Conservation (phyloP, 1,140 invertebrate species). For the Caenorhabditis remanei region DNA sequence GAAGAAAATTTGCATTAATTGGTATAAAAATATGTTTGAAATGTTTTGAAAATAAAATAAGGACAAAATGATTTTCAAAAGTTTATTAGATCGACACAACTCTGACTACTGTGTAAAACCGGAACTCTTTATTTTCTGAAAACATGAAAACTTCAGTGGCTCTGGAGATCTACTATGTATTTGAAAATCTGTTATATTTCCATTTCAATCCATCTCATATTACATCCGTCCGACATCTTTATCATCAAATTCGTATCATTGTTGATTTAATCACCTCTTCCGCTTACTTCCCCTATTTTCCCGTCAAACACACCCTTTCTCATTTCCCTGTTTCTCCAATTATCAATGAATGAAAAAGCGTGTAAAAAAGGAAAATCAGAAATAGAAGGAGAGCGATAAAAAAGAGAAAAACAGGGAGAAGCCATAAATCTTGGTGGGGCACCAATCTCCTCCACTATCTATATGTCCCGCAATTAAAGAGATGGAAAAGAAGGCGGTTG, state of each 20-base stretch:
- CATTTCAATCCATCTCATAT: too few species aligned
- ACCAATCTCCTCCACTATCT: background rate
- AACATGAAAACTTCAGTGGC: too few species aligned
- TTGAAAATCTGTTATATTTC: too few species aligned
- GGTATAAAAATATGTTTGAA: background rate
- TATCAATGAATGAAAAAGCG: slow-evolving; percentile 42
- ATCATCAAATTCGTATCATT: slow-evolving; percentile 5
- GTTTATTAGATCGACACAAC: too few species aligned
- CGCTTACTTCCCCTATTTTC: slow-evolving; percentile 9
- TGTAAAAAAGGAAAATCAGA: slow-evolving; percentile 40
- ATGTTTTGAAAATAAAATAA: too few species aligned
- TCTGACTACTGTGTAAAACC: too few species aligned
- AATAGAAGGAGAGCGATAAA: background rate
- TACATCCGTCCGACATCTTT: background rate
- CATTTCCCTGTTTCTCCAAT: background rate
- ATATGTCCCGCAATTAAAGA: slow-evolving; percentile 49
- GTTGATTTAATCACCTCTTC: slow-evolving; percentile 21
- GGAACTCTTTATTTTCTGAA: too few species aligned
- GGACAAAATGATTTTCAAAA: too few species aligned
- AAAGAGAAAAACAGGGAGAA: slow-evolving; percentile 14
- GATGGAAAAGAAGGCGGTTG: slow-evolving; percentile 24
- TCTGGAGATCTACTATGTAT: too few species aligned
- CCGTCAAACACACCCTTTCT: slow-evolving; percentile 25
- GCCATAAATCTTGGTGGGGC: slow-evolving; percentile 43
- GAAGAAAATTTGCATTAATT: background rate